Conservation (phyloP, 2,888 invertebrate genomes). For the Drosophila pseudotakahashii region DNA sequence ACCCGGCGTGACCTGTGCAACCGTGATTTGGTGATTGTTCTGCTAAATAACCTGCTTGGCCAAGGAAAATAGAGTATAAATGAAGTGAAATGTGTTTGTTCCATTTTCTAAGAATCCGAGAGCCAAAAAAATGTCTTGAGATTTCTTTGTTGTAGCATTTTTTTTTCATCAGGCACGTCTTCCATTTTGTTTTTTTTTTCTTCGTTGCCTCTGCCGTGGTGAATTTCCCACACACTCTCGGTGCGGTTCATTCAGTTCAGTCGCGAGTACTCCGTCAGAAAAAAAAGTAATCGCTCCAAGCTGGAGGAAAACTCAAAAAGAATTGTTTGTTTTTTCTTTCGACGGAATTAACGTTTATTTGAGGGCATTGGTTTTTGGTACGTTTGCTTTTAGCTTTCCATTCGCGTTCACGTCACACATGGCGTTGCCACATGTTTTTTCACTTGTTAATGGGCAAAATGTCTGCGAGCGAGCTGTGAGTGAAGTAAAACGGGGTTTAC, state of each 20-base stretch:
- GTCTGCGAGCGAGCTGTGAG: conserved; percentile 17
- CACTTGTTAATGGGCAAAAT: conserved; percentile 27
- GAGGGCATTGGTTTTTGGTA: conserved; percentile 74
- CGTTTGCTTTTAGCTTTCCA: conserved; percentile 59
- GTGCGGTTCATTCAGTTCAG: conserved; percentile 61
- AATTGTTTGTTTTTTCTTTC: conserved; percentile 27
- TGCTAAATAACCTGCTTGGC: background rate
- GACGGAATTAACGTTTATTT: conserved; percentile 28
- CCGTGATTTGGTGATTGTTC: conserved; percentile 5
- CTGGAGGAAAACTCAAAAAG: conserved; percentile 1
- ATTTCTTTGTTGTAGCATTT: conserved; percentile 74
- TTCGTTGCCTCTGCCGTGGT: conserved; percentile 60
- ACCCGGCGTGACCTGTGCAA: conserved; percentile 4
- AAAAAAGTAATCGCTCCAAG: background rate
- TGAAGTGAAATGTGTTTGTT: conserved; percentile 42
- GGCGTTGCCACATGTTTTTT: conserved; percentile 71
- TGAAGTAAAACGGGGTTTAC: conserved; percentile 1
- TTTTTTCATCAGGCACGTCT: conserved; percentile 73
- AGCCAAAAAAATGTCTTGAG: conserved; percentile 55
- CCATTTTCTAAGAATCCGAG: conserved; percentile 23
- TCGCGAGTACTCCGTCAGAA: conserved; percentile 7
- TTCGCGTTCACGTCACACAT: conserved; percentile 73
- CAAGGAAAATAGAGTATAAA: conserved; percentile 4
- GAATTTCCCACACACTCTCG: conserved; percentile 66
- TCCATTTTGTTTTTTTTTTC: conserved; percentile 82